phyloP scores from a whole-genome alignment of 2,797 vertebrate genomes.

The Paratrypauchen microcephalus region DNA sequence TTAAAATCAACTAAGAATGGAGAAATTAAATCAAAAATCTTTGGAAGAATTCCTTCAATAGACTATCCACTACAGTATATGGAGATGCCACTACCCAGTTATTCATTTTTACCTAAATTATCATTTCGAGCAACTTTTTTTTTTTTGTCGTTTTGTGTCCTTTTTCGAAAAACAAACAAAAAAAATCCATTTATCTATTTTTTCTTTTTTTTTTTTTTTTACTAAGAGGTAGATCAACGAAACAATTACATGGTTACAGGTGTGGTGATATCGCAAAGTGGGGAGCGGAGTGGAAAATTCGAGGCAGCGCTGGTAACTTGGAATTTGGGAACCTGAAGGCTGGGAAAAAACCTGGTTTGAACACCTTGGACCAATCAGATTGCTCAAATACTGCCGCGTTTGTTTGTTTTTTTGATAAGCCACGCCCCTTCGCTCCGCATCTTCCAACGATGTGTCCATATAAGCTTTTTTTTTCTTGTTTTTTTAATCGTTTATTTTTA shows the following conservation, averaged over 20 bases:
- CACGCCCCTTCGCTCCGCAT: constrained; percentile 19
- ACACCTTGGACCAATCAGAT: constrained; percentile 11
- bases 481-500: constrained; percentile 52
- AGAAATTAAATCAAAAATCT: constrained; percentile 76
- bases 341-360: constrained; percentile 14
- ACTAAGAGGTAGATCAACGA: constrained; percentile 97
- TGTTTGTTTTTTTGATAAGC: constrained; percentile 2
- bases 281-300: constrained; percentile 32
- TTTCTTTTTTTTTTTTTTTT: constrained; percentile 59
- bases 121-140: constrained; percentile 50
- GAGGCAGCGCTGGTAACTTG: constrained; percentile 13
- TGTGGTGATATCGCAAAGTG: constrained; percentile 58
- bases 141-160: constrained; percentile 63
- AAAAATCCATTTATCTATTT: constrained; percentile 74
- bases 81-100: constrained; percentile 88
- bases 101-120: constrained; percentile 75
- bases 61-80: constrained; percentile 87
- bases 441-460: constrained; percentile 44
- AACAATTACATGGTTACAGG: constrained; percentile 82
- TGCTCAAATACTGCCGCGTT: not conserved
- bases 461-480: constrained; percentile 35
- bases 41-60: constrained; percentile 81
- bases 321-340: constrained; percentile 13
- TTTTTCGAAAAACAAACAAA: constrained; percentile 54
- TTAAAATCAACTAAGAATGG: constrained; percentile 61